Percentiles rank a stretch among this genome's conserved stretches.
Evolutionary conservation across 2,113 vertebrate species (phyloP).

Genomic region (Zingel zingel): DNA sequence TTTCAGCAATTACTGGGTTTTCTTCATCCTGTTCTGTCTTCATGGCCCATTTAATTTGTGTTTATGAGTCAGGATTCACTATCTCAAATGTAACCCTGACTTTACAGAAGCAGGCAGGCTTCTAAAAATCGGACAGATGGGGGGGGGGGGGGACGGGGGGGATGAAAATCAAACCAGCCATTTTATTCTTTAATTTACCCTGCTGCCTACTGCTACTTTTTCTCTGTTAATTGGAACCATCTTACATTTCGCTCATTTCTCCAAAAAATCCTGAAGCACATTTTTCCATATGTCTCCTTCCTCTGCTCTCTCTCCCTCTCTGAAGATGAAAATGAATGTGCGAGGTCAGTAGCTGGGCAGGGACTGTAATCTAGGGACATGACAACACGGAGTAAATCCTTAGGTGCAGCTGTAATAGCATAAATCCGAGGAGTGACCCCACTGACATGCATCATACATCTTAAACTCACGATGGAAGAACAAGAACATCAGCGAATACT

Average conservation of each 20-base stretch:
- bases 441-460: not conserved
- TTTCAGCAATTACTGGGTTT: slow-evolving; percentile 57
- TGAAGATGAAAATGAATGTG: slow-evolving; percentile 55
- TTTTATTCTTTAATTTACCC: slow-evolving; percentile 80
- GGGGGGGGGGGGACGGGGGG: not conserved
- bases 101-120: slow-evolving; percentile 24
- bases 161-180: slow-evolving; percentile 72
- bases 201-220: slow-evolving; percentile 48
- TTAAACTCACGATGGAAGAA: not conserved
- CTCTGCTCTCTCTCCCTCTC: slow-evolving; percentile 18
- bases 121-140: slow-evolving; percentile 42
- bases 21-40: slow-evolving; percentile 58
- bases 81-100: slow-evolving; percentile 15
- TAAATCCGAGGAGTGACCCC: slow-evolving; percentile 23
- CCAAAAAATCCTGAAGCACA: slow-evolving; percentile 40
- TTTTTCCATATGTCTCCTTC: slow-evolving; percentile 41
- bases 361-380: slow-evolving; percentile 37
- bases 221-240: slow-evolving; percentile 74
- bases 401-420: slow-evolving; percentile 59
- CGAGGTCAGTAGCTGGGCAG: slow-evolving; percentile 50
- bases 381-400: slow-evolving; percentile 50
- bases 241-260: slow-evolving; percentile 57
- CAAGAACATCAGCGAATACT: not conserved
- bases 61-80: slow-evolving; percentile 37
- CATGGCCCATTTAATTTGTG: slow-evolving; percentile 57